Evolutionary conservation across 2,888 invertebrate species (phyloP).

Genomic region (Ptychoptera contaminata): DNA sequence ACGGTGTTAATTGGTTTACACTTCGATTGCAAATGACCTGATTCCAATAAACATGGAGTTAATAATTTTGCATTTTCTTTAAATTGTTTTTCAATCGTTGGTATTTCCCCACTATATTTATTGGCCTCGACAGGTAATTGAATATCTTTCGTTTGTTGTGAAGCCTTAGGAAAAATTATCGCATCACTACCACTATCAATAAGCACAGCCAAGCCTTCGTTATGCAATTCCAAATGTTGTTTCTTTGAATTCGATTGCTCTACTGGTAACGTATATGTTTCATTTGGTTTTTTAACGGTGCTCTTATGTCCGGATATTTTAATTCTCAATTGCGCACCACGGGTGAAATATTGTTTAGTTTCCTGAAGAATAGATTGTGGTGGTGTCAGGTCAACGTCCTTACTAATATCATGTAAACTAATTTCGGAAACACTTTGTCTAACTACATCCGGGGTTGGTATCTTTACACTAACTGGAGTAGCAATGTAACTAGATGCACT

Average conservation of each 20-base stretch:
- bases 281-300: neutral
- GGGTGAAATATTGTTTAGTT: too few species aligned
- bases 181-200: too few species aligned
- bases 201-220: too few species aligned
- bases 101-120: neutral
- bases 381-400: neutral
- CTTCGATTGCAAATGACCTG: neutral
- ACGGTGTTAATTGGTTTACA: neutral
- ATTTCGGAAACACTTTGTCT: constrained; percentile 9
- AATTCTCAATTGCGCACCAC: too few species aligned
- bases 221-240: too few species aligned
- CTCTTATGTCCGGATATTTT: neutral
- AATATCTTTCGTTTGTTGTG: neutral
- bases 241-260: too few species aligned
- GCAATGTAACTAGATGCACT: too few species aligned
- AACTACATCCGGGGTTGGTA: constrained; percentile 2
- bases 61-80: too few species aligned
- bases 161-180: neutral
- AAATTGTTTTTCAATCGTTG: constrained; percentile 1
- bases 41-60: neutral
- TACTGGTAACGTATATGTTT: too few species aligned
- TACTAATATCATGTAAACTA: constrained; percentile 6
- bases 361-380: neutral
- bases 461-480: neutral
- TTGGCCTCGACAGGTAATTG: constrained; percentile 3